phyloP scores from a whole-genome alignment of 2,888 invertebrate genomes.

The Lithosia quadra region DNA sequence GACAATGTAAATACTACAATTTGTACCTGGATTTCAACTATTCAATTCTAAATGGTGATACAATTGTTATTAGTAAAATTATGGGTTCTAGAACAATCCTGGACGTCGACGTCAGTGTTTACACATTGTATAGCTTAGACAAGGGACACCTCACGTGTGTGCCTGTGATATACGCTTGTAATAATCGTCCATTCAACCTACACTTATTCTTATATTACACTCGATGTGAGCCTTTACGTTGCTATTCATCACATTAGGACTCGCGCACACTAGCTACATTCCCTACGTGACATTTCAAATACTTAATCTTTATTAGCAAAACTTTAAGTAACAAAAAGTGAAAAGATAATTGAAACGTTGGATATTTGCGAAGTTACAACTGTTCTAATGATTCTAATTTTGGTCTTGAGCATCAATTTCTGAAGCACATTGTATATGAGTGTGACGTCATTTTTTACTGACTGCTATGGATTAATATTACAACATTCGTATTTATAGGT shows the following conservation, averaged over 20 bases:
- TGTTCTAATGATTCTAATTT: not conserved
- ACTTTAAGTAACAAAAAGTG: not conserved
- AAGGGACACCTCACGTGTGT: constrained; percentile 67
- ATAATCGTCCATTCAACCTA: constrained; percentile 81
- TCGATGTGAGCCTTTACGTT: constrained; percentile 54
- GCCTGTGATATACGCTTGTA: constrained; percentile 85
- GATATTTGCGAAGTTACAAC: not conserved
- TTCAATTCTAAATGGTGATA: constrained; percentile 30
- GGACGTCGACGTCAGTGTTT: constrained; percentile 55
- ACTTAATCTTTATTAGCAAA: no score
- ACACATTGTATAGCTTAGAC: constrained; percentile 68
- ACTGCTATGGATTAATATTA: no score
- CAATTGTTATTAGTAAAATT: constrained; percentile 25
- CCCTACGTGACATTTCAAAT: not conserved
- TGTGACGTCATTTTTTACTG: not conserved
- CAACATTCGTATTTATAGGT: no score
- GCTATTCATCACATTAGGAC: constrained; percentile 22
- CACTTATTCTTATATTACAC: constrained; percentile 58
- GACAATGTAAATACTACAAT: constrained; percentile 30
- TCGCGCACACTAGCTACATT: constrained; percentile 13
- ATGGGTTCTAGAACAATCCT: constrained; percentile 49
- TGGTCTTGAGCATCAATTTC: not conserved
- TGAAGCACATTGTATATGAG: not conserved
- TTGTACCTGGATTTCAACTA: constrained; percentile 27
- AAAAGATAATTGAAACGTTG: not conserved